These are phyloP conservation scores for Campoplex capitator DNA, from an alignment of 2,888 invertebrate species.

Conservation along the genomic window DNA sequence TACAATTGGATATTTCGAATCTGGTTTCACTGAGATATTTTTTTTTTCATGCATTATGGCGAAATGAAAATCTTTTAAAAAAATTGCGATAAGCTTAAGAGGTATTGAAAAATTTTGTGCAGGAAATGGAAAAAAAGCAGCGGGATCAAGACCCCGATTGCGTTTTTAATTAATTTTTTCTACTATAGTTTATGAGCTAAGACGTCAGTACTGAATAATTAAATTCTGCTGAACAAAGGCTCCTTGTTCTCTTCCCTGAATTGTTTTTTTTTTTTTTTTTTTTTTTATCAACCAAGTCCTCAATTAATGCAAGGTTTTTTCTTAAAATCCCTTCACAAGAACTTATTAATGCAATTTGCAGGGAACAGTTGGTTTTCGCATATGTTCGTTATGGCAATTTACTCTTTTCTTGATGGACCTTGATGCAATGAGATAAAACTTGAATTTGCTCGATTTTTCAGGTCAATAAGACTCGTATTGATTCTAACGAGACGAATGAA, in stretches of 20 bases:
- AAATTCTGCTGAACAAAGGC: not conserved
- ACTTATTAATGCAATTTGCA: not conserved
- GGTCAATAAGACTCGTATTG: not conserved
- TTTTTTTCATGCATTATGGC: not conserved
- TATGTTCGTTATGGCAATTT: not conserved
- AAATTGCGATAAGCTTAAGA: not conserved
- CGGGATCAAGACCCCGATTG: too few relatives aligned
- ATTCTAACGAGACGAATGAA: not conserved
- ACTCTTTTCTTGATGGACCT: not conserved
- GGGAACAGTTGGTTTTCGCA: not conserved
- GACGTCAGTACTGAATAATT: too few relatives aligned
- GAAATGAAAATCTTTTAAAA: not conserved
- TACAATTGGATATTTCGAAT: not conserved
- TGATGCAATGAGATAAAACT: not conserved
- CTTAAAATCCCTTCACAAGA: not conserved
- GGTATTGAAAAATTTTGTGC: not conserved
- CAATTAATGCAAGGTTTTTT: not conserved
- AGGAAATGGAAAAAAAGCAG: not conserved
- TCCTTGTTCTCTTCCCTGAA: too few relatives aligned
- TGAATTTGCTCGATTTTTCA: not conserved
- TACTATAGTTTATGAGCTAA: too few relatives aligned
- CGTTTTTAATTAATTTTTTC: too few relatives aligned
- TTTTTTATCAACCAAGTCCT: not conserved
- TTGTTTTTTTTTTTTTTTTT: not conserved
- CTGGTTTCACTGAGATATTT: not conserved